Evolutionary conservation across 2,797 vertebrate genomes (phyloP), one percentile per base, ranked within the genome.

Genomic region (Hippocampus kuda): DNA sequence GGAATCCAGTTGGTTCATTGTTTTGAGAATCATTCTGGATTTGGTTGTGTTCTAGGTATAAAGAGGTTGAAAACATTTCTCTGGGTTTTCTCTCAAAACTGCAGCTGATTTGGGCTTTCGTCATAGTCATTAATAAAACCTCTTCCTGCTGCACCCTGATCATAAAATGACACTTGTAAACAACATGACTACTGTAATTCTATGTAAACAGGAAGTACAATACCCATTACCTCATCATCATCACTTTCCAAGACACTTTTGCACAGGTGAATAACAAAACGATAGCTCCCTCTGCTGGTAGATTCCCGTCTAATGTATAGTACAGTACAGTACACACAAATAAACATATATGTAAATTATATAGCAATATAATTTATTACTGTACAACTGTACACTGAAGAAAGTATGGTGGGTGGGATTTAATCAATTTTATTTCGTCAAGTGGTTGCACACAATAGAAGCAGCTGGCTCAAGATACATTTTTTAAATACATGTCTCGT

Each of bases 221-320:
- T 65, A 57, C 2, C 8, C 57, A 65, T 85, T 79, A 80, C 75
- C 72, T 81, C 65, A 53, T n/a, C 18, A 30, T 82, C 26, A 27
- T 8, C 57, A 30, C 27, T 34, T 38, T 11, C 30, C 15, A 10
- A 30, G 4, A 27, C 46, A 34, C 46, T 10, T 10, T 27, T 51
- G 18, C 15, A 65, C 13, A 51, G 65, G 6, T 8, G 13, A 26
- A 66, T 15, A 38, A 38, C 16, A 66, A 34, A 9, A 51, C 12
- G 70, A 27, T 59, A 67, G 81, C 85, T 72, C 87, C 86, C 86
- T 81, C 87, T 88, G 71, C 70, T 83, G 85, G 81, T 30, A 24
- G 66, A 6, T 65, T n/a, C 11, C 22, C 27, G 22, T 73, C 51
- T 2, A 38, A 15, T 5, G 57, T 22, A 65, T 1, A 41, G 20